Evolutionary conservation across 2,888 invertebrate genomes (phyloP).

Genomic region (Noctua fimbriata): DNA sequence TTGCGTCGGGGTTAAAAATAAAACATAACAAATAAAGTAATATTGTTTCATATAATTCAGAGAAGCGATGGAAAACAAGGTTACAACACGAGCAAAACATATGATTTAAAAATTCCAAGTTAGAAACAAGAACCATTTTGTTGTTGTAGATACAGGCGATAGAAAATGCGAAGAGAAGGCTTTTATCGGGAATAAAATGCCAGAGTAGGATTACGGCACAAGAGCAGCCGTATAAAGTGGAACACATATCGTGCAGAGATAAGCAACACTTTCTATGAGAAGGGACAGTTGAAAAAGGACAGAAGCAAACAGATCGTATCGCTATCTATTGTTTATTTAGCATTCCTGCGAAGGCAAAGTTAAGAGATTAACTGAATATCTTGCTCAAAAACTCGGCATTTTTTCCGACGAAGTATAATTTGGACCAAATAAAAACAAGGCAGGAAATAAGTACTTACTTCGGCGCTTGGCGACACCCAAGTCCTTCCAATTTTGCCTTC

Average conservation of each 20-base stretch:
- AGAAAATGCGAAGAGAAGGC: slow-evolving; percentile 33
- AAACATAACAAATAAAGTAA: background rate
- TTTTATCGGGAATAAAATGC: slow-evolving; percentile 57
- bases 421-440: slow-evolving; percentile 41
- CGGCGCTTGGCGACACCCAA: slow-evolving; percentile 20
- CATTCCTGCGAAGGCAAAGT: slow-evolving; percentile 27
- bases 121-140: slow-evolving; percentile 1
- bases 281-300: slow-evolving; percentile 44
- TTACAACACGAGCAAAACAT: background rate
- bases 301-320: slow-evolving; percentile 44
- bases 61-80: background rate
- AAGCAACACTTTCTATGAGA: slow-evolving; percentile 48
- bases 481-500: slow-evolving; percentile 43
- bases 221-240: slow-evolving; percentile 42
- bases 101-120: slow-evolving; percentile 31
- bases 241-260: slow-evolving; percentile 44
- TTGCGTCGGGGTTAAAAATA: no score
- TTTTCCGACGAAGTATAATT: slow-evolving; percentile 34
- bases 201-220: slow-evolving; percentile 43
- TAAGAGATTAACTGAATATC: slow-evolving; percentile 45
- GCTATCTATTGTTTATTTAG: slow-evolving; percentile 43
- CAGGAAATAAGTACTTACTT: slow-evolving; percentile 22
- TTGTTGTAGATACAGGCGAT: slow-evolving; percentile 31
- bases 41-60: background rate
- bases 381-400: slow-evolving; percentile 15